Conservation (phyloP, 2,797 vertebrate species). For the Myotis daubentonii region DNA sequence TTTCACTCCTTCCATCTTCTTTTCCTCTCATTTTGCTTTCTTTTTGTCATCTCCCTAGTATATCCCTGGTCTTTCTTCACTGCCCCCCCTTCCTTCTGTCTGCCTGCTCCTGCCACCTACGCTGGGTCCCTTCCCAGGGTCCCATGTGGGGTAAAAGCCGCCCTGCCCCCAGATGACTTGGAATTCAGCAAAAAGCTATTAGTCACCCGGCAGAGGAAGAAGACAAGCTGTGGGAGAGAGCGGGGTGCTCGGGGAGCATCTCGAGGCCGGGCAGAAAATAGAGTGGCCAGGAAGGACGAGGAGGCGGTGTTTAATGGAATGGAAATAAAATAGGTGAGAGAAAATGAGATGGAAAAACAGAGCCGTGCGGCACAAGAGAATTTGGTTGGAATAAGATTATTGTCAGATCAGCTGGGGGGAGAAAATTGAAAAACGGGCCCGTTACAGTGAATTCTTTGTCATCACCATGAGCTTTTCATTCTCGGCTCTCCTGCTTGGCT, state of each 20-base stretch:
- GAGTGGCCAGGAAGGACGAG: neutral
- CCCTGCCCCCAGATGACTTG: neutral
- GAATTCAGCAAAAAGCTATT: neutral
- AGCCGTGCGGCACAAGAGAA: conserved; percentile 67
- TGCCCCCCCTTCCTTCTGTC: neutral
- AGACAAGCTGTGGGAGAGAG: neutral
- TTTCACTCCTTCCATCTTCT: neutral
- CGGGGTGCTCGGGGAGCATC: neutral
- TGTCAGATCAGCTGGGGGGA: conserved; percentile 61
- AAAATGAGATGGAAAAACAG: conserved; percentile 78
- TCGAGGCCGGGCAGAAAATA: conserved; percentile 49
- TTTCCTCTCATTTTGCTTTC: neutral
- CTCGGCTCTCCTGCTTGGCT: neutral
- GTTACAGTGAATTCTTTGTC: conserved; percentile 61
- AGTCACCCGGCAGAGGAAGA: conserved; percentile 1
- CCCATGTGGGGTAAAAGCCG: neutral
- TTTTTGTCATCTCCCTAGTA: neutral
- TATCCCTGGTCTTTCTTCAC: neutral
- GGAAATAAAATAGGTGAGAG: conserved; percentile 80
- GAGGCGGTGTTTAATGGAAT: conserved; percentile 67
- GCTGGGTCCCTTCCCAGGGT: neutral
- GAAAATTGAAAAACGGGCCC: conserved; percentile 62
- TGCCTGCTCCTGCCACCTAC: neutral
- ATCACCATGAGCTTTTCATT: conserved; percentile 18
- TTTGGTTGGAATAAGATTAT: conserved; percentile 76